phyloP scores from a whole-genome alignment of 2,113 vertebrate genomes.

The Spheniscus mendiculus region DNA sequence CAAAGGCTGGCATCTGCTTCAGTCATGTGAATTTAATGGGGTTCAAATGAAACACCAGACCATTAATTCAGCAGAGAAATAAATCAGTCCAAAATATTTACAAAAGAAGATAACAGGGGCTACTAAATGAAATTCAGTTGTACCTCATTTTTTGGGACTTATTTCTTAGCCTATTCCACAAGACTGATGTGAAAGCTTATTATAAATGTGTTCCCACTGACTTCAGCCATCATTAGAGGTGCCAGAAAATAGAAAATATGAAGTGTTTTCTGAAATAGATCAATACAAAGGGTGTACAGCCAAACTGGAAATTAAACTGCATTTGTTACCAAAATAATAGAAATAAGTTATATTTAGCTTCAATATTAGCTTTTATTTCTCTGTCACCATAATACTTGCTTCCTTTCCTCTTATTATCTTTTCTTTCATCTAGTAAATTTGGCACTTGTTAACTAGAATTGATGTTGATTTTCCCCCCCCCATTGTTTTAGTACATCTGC shows the following conservation, averaged over 20 bases:
- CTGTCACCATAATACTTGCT: not conserved
- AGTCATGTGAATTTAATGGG: not conserved
- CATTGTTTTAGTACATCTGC: not conserved
- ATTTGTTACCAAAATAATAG: not conserved
- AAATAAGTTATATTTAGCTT: not conserved
- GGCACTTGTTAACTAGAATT: not conserved
- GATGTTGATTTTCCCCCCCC: not conserved
- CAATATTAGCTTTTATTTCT: not conserved
- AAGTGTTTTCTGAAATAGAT: not conserved
- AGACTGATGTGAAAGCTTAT: not conserved
- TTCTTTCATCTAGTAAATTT: not conserved
- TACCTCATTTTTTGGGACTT: not conserved
- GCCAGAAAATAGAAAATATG: slow-evolving; percentile 6
- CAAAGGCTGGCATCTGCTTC: not conserved
- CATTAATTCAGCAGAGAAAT: not conserved
- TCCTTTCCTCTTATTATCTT: not conserved
- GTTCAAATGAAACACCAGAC: not conserved
- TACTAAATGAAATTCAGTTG: not conserved
- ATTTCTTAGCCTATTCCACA: not conserved
- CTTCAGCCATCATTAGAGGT: not conserved
- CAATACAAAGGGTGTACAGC: not conserved
- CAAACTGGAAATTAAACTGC: not conserved
- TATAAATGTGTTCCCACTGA: slow-evolving; percentile 6
- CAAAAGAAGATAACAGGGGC: not conserved
- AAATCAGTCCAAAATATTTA: slow-evolving; percentile 21